These are phyloP conservation scores for Ceratosolen solmsi DNA, from an alignment of 1,140 invertebrate species.

Conservation along the genomic window DNA sequence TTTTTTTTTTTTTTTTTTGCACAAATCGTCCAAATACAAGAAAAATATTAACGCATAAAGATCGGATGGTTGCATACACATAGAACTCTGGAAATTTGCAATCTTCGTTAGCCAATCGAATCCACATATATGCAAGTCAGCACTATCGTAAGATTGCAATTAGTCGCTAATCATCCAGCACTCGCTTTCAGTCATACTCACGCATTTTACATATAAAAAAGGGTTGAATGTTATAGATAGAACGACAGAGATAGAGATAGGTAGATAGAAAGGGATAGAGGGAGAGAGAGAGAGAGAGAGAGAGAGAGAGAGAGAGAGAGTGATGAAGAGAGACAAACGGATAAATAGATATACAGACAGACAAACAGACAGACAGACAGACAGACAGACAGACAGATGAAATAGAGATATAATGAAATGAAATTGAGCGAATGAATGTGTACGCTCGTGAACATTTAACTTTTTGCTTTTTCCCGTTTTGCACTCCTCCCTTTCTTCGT, in stretches of 20 bases:
- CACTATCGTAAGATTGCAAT: constrained; percentile 20
- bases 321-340: no score
- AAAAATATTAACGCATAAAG: neutral
- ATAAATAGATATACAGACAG: neutral
- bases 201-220: neutral
- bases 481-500: neutral
- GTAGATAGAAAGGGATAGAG: neutral
- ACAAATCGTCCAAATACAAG: constrained; percentile 18
- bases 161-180: constrained; percentile 18
- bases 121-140: neutral
- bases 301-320: neutral
- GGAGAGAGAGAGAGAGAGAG: neutral
- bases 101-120: neutral
- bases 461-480: constrained; percentile 24
- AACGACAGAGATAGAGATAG: neutral
- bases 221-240: neutral
- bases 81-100: constrained; percentile 3
- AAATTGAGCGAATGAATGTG: neutral
- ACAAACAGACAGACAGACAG: neutral
- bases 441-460: neutral
- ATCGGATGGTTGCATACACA: neutral
- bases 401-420: constrained; percentile 5
- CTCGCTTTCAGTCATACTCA: constrained; percentile 8
- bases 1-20: constrained; percentile 9
- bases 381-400: neutral